Evolutionary conservation across 2,888 invertebrate genomes (phyloP), one percentile per base, ranked within the genome.

Genomic region (Nasonovia ribisnigri): DNA sequence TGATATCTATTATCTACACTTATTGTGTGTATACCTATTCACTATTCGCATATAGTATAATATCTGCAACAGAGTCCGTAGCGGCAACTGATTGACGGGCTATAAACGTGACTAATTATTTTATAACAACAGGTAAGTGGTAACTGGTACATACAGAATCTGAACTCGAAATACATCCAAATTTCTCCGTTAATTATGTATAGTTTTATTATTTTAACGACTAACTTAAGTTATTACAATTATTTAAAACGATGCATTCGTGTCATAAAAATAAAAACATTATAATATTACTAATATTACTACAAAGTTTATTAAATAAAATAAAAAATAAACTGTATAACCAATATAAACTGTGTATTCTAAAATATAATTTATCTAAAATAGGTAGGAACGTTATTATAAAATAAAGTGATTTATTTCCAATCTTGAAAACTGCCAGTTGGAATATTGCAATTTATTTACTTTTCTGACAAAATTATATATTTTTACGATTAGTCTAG

Each of bases 171-270:
- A 46, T 46, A 46, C 11, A 46, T 46, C 46, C 46, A 2, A 46
- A 92, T 92, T 88, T 92, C 88, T 77, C 88, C n/a, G 5, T n/a
- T 67, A 67, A n/a, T 67, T 29, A 29, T 57, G 8, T 67, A n/a
- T n/a, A n/a, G 46, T 46, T 46, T 46, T 77, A 8, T 36, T 0
- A 77, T 77, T 77, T 77, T 77, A 77, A 36, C 0, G 3, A 36
- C 0, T 36, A 77, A 77, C 67, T n/a, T n/a, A 67, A 67, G 16
- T 36, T 16, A 67, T 67, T 20, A 67, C n/a, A 67, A 36, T 20
- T 36, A 36, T 36, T 4, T 77, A 77, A 67, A 36, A 36, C 6
- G 20, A 42, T 36, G 36, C 77, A 10, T 36, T 8, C 77, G 2
- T 77, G 11, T 36, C 6, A 36, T 36, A 36, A 77, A 77, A 36